A percentile compares a stretch with the other conserved stretches of the same genome.
These are phyloP conservation scores for Orthonychiurus folsomi DNA, from an alignment of 2,888 invertebrate genomes.

Conservation along the genomic window DNA sequence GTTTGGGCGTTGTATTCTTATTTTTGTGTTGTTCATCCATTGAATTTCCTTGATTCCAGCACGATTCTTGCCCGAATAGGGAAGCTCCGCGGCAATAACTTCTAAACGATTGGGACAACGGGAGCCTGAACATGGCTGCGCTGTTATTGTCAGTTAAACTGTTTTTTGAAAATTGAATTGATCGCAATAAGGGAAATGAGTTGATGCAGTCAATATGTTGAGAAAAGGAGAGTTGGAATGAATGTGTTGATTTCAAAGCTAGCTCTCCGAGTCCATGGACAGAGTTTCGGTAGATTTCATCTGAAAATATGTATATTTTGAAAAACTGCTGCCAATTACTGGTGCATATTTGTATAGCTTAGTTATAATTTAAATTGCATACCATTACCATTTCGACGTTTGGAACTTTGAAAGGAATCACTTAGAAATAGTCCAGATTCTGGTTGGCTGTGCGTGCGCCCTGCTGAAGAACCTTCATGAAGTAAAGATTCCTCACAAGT, in stretches of 20 bases:
- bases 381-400: neutral
- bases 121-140: conserved; percentile 2
- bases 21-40: neutral
- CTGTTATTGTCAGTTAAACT: neutral
- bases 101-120: neutral
- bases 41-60: neutral
- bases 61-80: neutral
- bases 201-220: conserved; percentile 35
- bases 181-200: conserved; percentile 28
- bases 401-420: neutral
- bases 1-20: conserved; percentile 3
- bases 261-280: neutral
- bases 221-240: conserved; percentile 31
- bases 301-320: no score
- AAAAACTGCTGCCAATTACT: no score
- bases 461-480: neutral
- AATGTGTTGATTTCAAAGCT: neutral
- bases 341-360: neutral
- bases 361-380: neutral
- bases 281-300: neutral
- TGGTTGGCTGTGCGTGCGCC: neutral
- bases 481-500: neutral
- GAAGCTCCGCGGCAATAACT: neutral
- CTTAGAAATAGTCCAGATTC: neutral
- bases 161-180: neutral